Conservation (phyloP, 92 coral and sea anemone species). For the Desmophyllum pertusum region DNA sequence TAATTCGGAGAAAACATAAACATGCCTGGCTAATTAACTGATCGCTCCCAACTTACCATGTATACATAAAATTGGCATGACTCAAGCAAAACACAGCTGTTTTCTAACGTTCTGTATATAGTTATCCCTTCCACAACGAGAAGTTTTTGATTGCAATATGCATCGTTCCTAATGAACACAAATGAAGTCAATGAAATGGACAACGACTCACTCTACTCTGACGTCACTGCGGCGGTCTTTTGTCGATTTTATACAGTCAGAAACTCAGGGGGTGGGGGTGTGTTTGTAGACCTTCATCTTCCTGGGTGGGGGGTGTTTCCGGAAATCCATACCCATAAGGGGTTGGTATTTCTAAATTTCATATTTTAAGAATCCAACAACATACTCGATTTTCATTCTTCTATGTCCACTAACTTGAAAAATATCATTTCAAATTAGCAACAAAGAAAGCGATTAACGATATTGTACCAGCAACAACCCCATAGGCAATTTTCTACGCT, state of each 20-base stretch:
- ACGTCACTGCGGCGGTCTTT: constrained; percentile 8
- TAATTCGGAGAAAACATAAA: not conserved
- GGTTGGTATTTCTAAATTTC: no score
- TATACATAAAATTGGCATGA: constrained; percentile 81
- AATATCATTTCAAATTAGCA: not conserved
- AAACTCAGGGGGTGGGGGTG: constrained; percentile 24
- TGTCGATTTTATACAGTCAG: not conserved
- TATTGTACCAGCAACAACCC: not conserved
- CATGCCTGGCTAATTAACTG: not conserved
- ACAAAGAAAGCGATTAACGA: not conserved
- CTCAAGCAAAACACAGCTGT: no score
- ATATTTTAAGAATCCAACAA: no score
- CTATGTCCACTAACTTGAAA: not conserved
- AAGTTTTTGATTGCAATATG: not conserved
- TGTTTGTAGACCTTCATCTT: no score
- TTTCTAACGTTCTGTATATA: not conserved
- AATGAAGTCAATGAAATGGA: not conserved
- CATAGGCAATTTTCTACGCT: no score
- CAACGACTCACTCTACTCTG: constrained; percentile 31
- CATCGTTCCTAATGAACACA: not conserved
- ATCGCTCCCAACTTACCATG: constrained; percentile 62
- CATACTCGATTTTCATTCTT: no score
- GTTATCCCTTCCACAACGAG: not conserved
- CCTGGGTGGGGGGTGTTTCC: no score
- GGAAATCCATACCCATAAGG: no score